Evolutionary conservation across 2,888 invertebrate species (phyloP), one percentile per base, ranked within the genome.

Genomic region (Cerastis rubricosa): DNA sequence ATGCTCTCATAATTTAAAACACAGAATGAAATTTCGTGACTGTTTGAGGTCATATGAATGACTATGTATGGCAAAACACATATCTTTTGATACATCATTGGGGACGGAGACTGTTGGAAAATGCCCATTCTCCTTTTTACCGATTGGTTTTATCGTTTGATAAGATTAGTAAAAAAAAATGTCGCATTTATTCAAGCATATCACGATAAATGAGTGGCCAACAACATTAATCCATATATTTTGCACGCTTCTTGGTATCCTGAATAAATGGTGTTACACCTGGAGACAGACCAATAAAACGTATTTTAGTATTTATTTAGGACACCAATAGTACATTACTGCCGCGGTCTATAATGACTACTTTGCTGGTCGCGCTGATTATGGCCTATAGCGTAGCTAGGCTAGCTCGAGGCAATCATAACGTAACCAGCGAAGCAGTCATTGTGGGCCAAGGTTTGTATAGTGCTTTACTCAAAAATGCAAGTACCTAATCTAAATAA

Each of bases 171-270:
- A 19, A 65, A 76, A 47, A 11, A 68, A 74, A 51, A 12, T 65
- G 8, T 64, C n/a, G 77, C 66, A 76, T 81, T 84, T 66, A 72
- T 59, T 73, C 77, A 80, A 77, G 80, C 67, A 51, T 29, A 66
- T 61, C 64, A 61, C 29, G 78, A 79, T 89, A 89, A 25, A 57
- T 83, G 78, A 73, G 57, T 43, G 8, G 65, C 63, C 65, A 80
- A 71, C 35, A 51, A 25, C 43, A 49, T 51, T 73, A 66, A 54
- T 35, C 63, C 43, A 70, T 72, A 76, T 73, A 45, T 54, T 76
- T 84, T 7, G 76, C 22, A 78, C 70, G 47, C 63, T 54, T 54
- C 9, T 2, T 25, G 12, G 12, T 57, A 57, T n/a, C 25, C n/a
- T 54, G 54, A 54, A n/a, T n/a, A n/a, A 49, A 49, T 49, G 1